phyloP scores from a whole-genome alignment of 2,113 vertebrate genomes.

The Desmodus rotundus region DNA sequence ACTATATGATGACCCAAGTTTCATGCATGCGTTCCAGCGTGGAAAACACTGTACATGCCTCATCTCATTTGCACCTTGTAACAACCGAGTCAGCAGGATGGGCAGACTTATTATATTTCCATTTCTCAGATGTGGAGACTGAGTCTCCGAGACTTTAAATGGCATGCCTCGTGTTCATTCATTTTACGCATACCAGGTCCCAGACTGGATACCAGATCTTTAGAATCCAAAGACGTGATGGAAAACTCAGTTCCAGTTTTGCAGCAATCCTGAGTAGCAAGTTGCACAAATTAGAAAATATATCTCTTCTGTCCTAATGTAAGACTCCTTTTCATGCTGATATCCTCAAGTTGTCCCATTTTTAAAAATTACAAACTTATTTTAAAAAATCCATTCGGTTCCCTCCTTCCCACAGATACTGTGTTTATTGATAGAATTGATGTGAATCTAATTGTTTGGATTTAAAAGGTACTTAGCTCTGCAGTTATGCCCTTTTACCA shows the following conservation, averaged over 20 bases:
- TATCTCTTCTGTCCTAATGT: background rate
- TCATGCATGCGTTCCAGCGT: background rate
- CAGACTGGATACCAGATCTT: background rate
- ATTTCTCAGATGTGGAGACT: background rate
- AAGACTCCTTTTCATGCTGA: background rate
- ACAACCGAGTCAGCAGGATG: background rate
- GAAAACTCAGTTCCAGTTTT: background rate
- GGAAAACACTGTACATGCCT: background rate
- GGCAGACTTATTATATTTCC: background rate
- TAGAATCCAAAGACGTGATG: background rate
- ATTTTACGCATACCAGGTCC: background rate
- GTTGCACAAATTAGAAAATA: background rate
- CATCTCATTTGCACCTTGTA: background rate
- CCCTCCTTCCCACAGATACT: background rate
- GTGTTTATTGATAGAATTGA: background rate
- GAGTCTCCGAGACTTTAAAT: slow-evolving; percentile 5
- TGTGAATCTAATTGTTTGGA: background rate
- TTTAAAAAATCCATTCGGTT: background rate
- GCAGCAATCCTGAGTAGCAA: background rate
- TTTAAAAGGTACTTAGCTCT: background rate
- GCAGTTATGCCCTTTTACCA: slow-evolving; percentile 42
- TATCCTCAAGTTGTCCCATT: background rate
- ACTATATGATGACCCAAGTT: background rate
- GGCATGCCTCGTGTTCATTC: background rate
- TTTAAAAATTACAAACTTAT: background rate